Base-by-base conservation (phyloP, 2,797 vertebrate species). In the Sorex maritimensis region DNA sequence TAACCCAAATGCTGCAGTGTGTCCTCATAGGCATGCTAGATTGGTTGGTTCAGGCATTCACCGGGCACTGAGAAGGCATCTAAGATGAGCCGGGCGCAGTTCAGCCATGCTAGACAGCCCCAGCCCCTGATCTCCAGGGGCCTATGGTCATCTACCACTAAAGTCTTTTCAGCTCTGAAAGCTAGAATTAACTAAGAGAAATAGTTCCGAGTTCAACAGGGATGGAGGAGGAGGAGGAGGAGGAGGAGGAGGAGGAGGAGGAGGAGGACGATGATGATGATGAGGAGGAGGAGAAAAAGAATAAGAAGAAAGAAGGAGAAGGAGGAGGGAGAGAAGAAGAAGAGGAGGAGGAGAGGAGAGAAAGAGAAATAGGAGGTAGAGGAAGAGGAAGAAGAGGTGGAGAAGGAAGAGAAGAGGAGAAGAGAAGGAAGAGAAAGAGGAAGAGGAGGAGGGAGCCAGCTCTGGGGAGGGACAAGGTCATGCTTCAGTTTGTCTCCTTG, bases 121-220 rank as follows among this genome's bases (percentile, higher is more conserved):
- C 44, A 17, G 49, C 61, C 77, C 44, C 65, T 78, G 73, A 80
- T 86, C 21, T 3, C 58, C 44, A 17, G 55, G 44, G 83, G 30
- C 24, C 85, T 61, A 24, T 12, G 44, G 49, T 65, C 23, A 2
- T 69, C 9, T 58, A 26, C 23, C 89, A 15, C 17, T 74, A 30
- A 88, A 73, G 41, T 88, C 38, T 58, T 78, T 88, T 44, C 41
- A 44, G 67, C 92, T 93, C 67, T 17, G 10, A 86, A 89, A 79
- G 79, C 38, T 94, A 79, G 49, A 86, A 90, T 78, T 83, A 93
- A 78, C 28, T 74, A 68, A 93, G 73, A 94, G 63, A 88, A 92
- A 81, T 3, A 7, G 44, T 28, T 58, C 63, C 58, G 34, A 81
- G 73, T 75, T 94, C 86, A 91, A 90, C 41, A 69, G 69, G 88